phyloP scores from a whole-genome alignment of 2,113 vertebrate genomes.

The Gambusia affinis region DNA sequence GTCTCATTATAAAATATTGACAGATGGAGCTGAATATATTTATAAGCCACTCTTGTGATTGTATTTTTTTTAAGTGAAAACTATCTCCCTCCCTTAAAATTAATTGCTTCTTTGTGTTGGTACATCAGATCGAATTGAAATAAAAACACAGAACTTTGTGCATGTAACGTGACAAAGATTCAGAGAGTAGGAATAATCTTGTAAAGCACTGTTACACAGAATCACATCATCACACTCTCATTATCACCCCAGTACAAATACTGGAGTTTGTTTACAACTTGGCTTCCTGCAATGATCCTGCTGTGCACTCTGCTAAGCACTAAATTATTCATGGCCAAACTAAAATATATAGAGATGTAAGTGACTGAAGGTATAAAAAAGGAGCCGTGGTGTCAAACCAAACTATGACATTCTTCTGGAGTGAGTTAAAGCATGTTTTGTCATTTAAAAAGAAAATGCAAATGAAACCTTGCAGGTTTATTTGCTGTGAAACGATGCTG shows the following conservation, averaged over 20 bases:
- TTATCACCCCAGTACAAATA: constrained; percentile 43
- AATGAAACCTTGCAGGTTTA: constrained; percentile 8
- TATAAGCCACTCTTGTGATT: not conserved
- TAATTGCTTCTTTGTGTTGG: no score
- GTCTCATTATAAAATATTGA: not conserved
- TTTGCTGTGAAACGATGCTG: constrained; percentile 7
- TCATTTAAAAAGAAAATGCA: constrained; percentile 27
- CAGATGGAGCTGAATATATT: not conserved
- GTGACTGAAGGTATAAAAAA: constrained; percentile 28
- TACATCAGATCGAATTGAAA: not conserved
- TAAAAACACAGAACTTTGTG: not conserved
- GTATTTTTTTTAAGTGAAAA: not conserved
- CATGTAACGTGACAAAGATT: not conserved
- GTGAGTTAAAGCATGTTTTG: constrained; percentile 9
- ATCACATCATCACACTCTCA: constrained; percentile 31
- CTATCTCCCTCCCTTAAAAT: not conserved
- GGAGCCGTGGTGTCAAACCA: constrained; percentile 23
- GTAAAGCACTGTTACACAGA: constrained; percentile 11
- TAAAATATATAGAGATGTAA: constrained; percentile 44
- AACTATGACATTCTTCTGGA: constrained; percentile 3
- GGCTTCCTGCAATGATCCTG: constrained; percentile 35
- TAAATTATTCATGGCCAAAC: constrained; percentile 61
- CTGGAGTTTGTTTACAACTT: constrained; percentile 45
- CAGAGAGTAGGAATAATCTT: not conserved
- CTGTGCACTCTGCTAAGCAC: constrained; percentile 26